Evolutionary conservation across 2,888 invertebrate species (phyloP).

Genomic region (Salticus scenicus): DNA sequence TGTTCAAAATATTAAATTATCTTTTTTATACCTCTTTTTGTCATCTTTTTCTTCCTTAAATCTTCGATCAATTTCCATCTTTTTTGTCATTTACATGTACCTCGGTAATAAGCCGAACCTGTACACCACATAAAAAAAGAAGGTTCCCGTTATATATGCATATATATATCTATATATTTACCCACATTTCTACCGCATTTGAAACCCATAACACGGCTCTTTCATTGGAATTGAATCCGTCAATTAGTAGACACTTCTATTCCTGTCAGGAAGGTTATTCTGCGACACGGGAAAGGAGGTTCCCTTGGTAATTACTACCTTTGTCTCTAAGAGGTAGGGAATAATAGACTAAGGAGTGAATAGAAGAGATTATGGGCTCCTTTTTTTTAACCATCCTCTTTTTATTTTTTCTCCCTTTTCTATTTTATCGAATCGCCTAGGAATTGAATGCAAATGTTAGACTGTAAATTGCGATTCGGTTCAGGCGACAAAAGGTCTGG

Average conservation of each 20-base stretch:
- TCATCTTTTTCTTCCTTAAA: neutral
- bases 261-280: conserved; percentile 64
- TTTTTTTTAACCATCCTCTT: conserved; percentile 8
- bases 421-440: conserved; percentile 31
- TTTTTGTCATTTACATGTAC: conserved; percentile 8
- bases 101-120: neutral
- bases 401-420: conserved; percentile 5
- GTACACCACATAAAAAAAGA: neutral
- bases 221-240: conserved; percentile 50
- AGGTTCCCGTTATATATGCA: neutral
- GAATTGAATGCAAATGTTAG: conserved; percentile 60
- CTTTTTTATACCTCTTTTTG: neutral
- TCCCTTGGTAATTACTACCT: conserved; percentile 67
- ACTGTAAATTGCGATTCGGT: conserved; percentile 35
- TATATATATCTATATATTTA: conserved; percentile 12
- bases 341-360: conserved; percentile 50
- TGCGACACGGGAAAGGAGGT: conserved; percentile 64
- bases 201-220: conserved; percentile 40
- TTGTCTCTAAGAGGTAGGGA: conserved; percentile 58
- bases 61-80: neutral
- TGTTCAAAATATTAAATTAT: conserved; percentile 2
- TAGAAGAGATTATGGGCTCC: conserved; percentile 17
- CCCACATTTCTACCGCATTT: conserved; percentile 19
- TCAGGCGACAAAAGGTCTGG: conserved; percentile 51
- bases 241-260: conserved; percentile 56